These are phyloP conservation scores for Astreopora myriophthalma DNA, from an alignment of 64 coral and sea anemone genomes.

Conservation along the genomic window DNA sequence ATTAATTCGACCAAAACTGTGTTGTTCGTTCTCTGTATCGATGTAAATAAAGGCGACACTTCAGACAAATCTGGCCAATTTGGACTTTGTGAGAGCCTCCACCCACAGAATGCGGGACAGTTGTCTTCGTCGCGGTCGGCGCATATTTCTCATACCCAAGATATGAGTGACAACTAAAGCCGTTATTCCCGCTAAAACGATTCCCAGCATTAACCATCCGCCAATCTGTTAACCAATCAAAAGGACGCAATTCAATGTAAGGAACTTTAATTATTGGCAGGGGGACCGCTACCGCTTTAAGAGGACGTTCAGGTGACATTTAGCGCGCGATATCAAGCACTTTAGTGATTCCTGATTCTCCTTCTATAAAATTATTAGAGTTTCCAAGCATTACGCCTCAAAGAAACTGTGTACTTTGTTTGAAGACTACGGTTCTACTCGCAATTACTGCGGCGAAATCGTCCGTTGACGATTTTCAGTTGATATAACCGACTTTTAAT, in stretches of 20 bases:
- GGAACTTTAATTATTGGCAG: no score
- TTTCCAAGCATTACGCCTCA: no score
- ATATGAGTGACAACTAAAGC: conserved; percentile 45
- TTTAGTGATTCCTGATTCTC: no score
- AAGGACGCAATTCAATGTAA: no score
- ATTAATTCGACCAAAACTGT: neutral
- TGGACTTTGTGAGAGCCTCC: conserved; percentile 64
- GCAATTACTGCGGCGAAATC: neutral
- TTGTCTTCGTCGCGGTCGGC: conserved; percentile 2
- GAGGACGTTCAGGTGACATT: no score
- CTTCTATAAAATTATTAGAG: no score
- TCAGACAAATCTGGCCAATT: conserved; percentile 60
- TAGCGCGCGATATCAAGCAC: no score
- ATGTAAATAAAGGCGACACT: neutral
- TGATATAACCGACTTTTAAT: no score
- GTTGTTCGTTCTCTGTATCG: neutral
- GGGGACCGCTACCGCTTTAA: no score
- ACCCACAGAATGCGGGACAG: conserved; percentile 57
- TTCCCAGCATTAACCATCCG: conserved; percentile 74
- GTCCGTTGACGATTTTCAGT: neutral
- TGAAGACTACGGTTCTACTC: no score
- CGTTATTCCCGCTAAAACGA: conserved; percentile 56
- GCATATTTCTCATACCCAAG: conserved; percentile 53
- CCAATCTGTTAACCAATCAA: conserved; percentile 41
- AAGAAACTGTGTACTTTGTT: no score